Evolutionary conservation across 1,140 invertebrate species (phyloP), one percentile per base, ranked within the genome.

Genomic region (Drosophila ogumai): DNA sequence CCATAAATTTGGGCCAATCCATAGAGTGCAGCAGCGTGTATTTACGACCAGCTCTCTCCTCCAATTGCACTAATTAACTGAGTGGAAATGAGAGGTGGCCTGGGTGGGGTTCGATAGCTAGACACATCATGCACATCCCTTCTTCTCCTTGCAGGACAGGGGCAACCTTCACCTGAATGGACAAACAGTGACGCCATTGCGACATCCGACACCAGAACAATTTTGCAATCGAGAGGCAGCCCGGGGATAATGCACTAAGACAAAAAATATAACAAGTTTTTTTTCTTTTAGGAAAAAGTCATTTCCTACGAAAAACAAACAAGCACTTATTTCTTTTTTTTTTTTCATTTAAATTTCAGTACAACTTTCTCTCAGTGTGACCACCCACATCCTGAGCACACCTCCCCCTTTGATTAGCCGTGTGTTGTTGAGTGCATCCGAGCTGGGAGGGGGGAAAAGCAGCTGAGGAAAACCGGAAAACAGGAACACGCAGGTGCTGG

Each of bases 11-110:
- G 67, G 68, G 54, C 66, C 69, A 73, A 73, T 72, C 67, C 54
- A 59, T 71, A 44, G 57, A 73, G 67, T 73, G 69, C 69, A 59
- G 31, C 67, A 25, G 52, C 52, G 52, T 55, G 67, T 59, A 72
- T 72, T 72, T 72, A 72, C 69, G 67, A 73, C 52, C 54, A 59
- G 36, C 22, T 47, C 32, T 71, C 28, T 57, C 47, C 69, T 72
- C 67, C 69, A 59, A 72, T 72, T 72, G 69, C 67, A 72, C 69
- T 73, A 73, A 73, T 73, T 73, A 73, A 72, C 67, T 56, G 67
- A 72, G 47, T 49, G 65, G 64, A 46, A 69, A 49, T 38, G 28
- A 19, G 43, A 31, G 17, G 13, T 25, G 32, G 64, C 10, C 19
- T 38, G 28, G 46, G 34, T 8, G 5, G 22, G 36, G 28, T 52